Conservation (phyloP, 2,888 invertebrate genomes). For the Drosophila robusta region DNA sequence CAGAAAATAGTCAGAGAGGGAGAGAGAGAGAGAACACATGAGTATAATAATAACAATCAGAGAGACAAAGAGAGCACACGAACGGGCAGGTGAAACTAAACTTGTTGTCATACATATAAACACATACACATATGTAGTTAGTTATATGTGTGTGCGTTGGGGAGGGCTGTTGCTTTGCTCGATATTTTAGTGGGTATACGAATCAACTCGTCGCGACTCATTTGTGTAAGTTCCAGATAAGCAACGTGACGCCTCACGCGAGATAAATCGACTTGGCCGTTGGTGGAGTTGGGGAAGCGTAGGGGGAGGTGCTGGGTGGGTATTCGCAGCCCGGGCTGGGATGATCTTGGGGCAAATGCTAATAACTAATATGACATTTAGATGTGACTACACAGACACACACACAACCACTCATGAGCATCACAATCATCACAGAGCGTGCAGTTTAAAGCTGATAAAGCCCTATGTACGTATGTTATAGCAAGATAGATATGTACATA, state of each 20-base stretch:
- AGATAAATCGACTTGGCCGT: conserved; percentile 55
- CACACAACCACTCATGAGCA: not conserved
- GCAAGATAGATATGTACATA: not conserved
- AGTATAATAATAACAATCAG: conserved; percentile 7
- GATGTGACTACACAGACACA: conserved; percentile 31
- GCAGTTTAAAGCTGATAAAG: conserved; percentile 33
- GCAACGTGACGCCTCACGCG: conserved; percentile 78
- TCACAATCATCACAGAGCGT: conserved; percentile 2
- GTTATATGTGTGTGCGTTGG: conserved; percentile 8
- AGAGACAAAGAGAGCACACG: conserved; percentile 3
- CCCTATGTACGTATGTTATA: not conserved
- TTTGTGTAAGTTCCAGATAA: conserved; percentile 63
- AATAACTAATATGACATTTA: conserved; percentile 47
- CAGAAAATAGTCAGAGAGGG: conserved; percentile 7
- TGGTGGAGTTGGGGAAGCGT: not conserved
- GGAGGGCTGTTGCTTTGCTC: conserved; percentile 29
- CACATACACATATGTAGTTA: conserved; percentile 7
- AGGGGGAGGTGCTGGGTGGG: not conserved
- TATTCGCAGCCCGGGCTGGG: not conserved
- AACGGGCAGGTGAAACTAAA: conserved; percentile 48
- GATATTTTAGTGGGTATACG: conserved; percentile 29
- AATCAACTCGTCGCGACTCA: conserved; percentile 20
- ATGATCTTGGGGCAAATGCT: conserved; percentile 11
- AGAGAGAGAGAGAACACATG: not conserved
- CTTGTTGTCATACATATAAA: conserved; percentile 22